Conservation (phyloP, 2,797 vertebrate species). For the Poecilia velifera region DNA sequence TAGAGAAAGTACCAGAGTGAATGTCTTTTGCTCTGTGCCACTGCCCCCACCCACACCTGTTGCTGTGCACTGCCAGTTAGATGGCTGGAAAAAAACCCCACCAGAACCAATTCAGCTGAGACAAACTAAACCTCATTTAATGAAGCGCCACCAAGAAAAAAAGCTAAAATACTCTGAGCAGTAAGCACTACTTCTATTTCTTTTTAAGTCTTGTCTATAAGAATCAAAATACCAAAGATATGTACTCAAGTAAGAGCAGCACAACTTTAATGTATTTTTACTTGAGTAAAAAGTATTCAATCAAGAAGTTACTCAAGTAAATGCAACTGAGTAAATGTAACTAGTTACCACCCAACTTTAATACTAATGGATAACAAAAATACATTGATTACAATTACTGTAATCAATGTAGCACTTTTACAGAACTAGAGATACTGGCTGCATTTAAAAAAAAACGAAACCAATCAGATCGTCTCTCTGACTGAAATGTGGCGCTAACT, state of each 20-base stretch:
- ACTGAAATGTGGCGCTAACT: not conserved
- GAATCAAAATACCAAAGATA: not conserved
- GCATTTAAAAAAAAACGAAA: not conserved
- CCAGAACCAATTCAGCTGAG: too few species aligned
- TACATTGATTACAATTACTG: not conserved
- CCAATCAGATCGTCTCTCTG: not conserved
- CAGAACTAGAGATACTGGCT: not conserved
- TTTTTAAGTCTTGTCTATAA: not conserved
- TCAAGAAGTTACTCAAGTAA: too few species aligned
- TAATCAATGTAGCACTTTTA: not conserved
- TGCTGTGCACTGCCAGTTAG: not conserved
- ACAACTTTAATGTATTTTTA: too few species aligned
- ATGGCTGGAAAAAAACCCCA: not conserved
- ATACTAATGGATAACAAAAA: not conserved
- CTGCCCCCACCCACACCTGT: not conserved
- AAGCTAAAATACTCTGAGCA: not conserved
- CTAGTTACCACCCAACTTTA: too few species aligned
- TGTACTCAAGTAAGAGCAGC: too few species aligned
- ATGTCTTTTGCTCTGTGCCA: not conserved
- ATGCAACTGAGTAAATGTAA: too few species aligned
- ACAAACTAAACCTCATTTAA: not conserved
- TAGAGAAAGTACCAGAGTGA: not conserved
- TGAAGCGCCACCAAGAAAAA: not conserved
- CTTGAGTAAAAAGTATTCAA: too few species aligned
- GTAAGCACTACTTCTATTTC: not conserved